phyloP scores from a whole-genome alignment of 2,888 invertebrate genomes.

The Lasioglossum oenotherae region DNA sequence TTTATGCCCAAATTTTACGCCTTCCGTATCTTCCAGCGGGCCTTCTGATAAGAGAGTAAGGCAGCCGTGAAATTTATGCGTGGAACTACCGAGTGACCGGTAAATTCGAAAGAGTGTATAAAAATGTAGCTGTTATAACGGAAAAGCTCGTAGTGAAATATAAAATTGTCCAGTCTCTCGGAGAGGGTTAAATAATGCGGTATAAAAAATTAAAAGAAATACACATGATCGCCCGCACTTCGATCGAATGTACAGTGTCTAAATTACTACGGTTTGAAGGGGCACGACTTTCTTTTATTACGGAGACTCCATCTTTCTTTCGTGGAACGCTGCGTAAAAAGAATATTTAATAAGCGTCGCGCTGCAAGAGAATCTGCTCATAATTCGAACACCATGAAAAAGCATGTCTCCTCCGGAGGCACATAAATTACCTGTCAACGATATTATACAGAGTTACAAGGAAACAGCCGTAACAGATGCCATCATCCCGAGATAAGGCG shows the following conservation, averaged over 20 bases:
- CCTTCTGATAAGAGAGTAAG: background rate
- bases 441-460: slow-evolving; percentile 43
- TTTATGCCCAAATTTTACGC: slow-evolving; percentile 6
- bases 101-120: background rate
- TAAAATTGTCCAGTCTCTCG: too few relatives aligned
- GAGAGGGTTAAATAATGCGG: background rate
- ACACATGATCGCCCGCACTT: too few relatives aligned
- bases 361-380: slow-evolving; percentile 14
- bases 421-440: slow-evolving; percentile 51
- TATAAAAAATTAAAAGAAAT: background rate
- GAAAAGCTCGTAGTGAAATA: too few relatives aligned
- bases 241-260: background rate
- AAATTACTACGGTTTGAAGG: background rate
- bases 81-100: background rate
- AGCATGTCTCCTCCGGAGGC: slow-evolving; percentile 20
- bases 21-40: background rate
- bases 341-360: slow-evolving; percentile 10
- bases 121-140: background rate
- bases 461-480: slow-evolving; percentile 46
- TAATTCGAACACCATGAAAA: slow-evolving; percentile 14
- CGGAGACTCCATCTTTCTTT: background rate
- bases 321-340: background rate
- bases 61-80: background rate
- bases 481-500: slow-evolving; percentile 47
- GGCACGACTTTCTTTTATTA: background rate